phyloP scores from a whole-genome alignment of 2,797 vertebrate genomes.

The Pteropus rufus region DNA sequence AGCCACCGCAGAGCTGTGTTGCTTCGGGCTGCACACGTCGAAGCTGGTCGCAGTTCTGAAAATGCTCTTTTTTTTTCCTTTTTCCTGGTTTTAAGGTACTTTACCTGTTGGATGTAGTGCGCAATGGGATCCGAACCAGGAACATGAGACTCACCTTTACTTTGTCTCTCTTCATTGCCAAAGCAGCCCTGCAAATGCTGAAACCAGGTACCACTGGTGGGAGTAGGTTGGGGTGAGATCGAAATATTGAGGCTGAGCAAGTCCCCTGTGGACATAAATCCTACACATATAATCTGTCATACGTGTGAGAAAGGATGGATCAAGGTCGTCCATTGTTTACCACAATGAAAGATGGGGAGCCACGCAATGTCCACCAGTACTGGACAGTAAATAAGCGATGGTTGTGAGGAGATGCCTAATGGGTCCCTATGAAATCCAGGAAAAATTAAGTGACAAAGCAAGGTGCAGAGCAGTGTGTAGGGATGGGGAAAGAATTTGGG shows the following conservation, averaged over 20 bases:
- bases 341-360: background rate
- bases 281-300: fast-evolving
- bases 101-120: slow-evolving; percentile 92
- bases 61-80: fast-evolving
- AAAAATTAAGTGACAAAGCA: background rate
- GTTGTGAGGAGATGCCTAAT: background rate
- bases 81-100: slow-evolving; percentile 83
- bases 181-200: slow-evolving; percentile 91
- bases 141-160: slow-evolving; percentile 91
- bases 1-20: background rate
- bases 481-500: fast-evolving
- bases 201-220: slow-evolving; percentile 87
- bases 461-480: background rate
- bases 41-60: background rate
- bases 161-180: slow-evolving; percentile 88
- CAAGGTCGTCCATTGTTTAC: fast-evolving
- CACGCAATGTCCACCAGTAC: fast-evolving
- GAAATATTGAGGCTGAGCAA: background rate
- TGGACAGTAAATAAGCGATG: fast-evolving
- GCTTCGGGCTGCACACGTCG: fast-evolving
- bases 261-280: fast-evolving
- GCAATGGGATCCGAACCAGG: slow-evolving; percentile 88
- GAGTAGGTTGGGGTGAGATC: fast-evolving
- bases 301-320: fast-evolving
- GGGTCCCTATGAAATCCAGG: background rate